Percentiles rank a stretch among this genome's conserved stretches.
Conservation (phyloP, 2,888 invertebrate species). For the Archaeoteleia sp. region DNA sequence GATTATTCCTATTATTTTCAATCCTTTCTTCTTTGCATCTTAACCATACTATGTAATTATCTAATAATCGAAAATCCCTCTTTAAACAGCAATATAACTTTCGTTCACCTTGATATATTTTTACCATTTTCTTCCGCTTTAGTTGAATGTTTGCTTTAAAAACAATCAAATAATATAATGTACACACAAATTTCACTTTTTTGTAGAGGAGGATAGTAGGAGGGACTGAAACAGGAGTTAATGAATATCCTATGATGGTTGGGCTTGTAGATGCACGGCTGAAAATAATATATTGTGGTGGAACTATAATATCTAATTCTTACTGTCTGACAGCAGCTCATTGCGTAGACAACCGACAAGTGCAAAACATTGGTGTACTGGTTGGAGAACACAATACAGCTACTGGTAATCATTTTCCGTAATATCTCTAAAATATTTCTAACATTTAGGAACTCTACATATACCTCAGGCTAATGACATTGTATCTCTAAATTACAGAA, state of each 20-base stretch:
- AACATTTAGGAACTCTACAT: too few relatives aligned
- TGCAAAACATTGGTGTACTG: conserved; percentile 50
- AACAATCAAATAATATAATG: not conserved
- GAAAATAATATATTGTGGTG: conserved; percentile 29
- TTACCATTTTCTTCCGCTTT: not conserved
- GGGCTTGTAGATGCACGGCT: conserved; percentile 19
- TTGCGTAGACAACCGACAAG: conserved; percentile 55
- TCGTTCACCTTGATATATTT: too few relatives aligned
- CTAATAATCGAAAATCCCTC: too few relatives aligned
- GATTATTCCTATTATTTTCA: too few relatives aligned
- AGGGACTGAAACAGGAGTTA: conserved; percentile 76
- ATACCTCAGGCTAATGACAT: too few relatives aligned
- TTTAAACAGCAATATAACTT: too few relatives aligned
- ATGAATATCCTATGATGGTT: conserved; percentile 77
- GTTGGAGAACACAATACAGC: conserved; percentile 67
- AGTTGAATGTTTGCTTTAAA: not conserved
- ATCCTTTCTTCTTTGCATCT: too few relatives aligned
- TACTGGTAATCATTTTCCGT: conserved; percentile 40
- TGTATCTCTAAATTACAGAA: too few relatives aligned
- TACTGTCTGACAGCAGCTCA: conserved; percentile 69
- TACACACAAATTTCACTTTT: conserved; percentile 6
- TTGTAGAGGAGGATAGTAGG: conserved; percentile 76
- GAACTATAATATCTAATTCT: conserved; percentile 63
- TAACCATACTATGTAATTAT: too few relatives aligned
- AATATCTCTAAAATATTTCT: too few relatives aligned